Evolutionary conservation across 2,113 vertebrate genomes (phyloP).

Genomic region (Sclerurus mexicanus): DNA sequence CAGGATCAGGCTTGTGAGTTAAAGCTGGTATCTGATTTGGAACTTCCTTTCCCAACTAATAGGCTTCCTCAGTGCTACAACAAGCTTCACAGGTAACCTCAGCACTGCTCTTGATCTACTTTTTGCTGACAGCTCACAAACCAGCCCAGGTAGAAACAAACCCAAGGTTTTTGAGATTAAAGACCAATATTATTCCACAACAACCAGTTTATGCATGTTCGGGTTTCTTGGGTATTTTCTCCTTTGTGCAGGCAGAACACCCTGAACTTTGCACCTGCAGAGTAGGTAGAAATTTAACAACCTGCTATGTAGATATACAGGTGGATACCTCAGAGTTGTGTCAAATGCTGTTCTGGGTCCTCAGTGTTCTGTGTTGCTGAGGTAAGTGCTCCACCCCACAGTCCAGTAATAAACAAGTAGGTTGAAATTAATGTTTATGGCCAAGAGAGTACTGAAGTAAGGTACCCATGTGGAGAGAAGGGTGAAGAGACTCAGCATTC

Average conservation of each 20-base stretch:
- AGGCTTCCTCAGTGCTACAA: neutral
- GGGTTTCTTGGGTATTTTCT: neutral
- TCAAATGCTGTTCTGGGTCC: neutral
- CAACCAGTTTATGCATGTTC: neutral
- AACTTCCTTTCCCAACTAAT: neutral
- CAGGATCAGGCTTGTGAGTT: conserved; percentile 12
- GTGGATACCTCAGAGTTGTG: neutral
- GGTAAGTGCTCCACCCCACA: neutral
- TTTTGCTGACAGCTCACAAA: conserved; percentile 18
- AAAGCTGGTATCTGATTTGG: conserved; percentile 28
- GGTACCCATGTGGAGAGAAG: neutral
- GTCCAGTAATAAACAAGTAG: neutral
- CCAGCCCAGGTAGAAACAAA: neutral
- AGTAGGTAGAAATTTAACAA: neutral
- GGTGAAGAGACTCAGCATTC: neutral
- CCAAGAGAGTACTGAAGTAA: neutral
- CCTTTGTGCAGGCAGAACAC: neutral
- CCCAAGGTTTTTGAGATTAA: neutral
- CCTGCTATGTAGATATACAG: neutral
- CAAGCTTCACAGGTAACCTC: neutral
- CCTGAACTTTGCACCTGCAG: neutral
- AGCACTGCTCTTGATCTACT: neutral
- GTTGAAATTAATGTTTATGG: neutral
- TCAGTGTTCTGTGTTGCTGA: neutral
- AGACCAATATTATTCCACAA: neutral